These are phyloP conservation scores for Peromyscus californicus DNA, from an alignment of 2,113 vertebrate species.

Conservation along the genomic window DNA sequence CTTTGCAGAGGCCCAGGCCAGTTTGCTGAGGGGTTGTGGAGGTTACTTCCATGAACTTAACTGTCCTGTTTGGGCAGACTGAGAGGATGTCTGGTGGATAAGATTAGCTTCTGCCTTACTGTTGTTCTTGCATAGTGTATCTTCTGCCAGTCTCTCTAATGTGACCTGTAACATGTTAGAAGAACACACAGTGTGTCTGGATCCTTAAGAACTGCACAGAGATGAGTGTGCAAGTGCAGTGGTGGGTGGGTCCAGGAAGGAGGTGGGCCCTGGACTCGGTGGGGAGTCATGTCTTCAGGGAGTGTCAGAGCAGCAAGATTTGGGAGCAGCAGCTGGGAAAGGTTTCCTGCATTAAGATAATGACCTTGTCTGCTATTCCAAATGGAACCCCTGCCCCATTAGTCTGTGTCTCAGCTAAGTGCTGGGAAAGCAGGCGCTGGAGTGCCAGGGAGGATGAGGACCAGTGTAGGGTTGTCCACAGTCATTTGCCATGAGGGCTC, in stretches of 20 bases:
- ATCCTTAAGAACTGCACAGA: background rate
- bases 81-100: background rate
- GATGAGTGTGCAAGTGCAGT: background rate
- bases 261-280: background rate
- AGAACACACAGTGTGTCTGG: background rate
- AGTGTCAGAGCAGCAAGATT: background rate
- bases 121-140: background rate
- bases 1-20: background rate
- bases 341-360: background rate
- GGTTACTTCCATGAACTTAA: background rate
- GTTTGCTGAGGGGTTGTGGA: background rate
- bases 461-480: background rate
- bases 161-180: background rate
- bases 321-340: background rate
- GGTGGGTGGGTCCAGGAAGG: background rate
- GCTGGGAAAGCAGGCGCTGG: background rate
- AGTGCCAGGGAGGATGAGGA: background rate
- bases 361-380: background rate
- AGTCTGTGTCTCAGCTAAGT: background rate
- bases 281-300: background rate
- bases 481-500: background rate
- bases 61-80: background rate
- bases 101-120: background rate
- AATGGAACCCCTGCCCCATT: background rate
- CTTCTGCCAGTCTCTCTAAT: background rate